Base-by-base conservation (phyloP, 2,113 vertebrate species). In the Chloropsis hardwickii region DNA sequence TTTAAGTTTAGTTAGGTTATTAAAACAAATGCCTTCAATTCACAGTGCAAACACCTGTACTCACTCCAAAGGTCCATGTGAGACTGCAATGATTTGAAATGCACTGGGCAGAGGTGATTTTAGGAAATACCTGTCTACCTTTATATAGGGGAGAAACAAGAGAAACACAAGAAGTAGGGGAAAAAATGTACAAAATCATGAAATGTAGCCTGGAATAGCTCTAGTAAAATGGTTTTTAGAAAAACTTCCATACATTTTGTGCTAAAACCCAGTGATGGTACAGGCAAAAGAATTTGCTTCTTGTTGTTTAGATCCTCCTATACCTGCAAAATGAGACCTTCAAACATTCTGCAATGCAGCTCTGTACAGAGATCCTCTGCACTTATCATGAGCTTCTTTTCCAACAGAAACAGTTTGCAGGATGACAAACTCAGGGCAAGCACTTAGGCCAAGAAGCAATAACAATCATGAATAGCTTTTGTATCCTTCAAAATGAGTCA, bases 401-500 rank as follows among this genome's bases (percentile, higher is more conserved):
- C 45, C 79, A 83, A 35, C 8, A 77, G 79, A 72, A 93, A 78
- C 14, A 70, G 35, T 65, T 66, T 65, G 37, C 14, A 67, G 57
- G 21, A 48, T 85, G 71, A 88, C 58, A 76, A 65, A 69, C 67
- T 65, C 20, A 23, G 33, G 56, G 42, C 70, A 90, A 62, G 54
- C 10, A 47, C 67, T 78, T 92, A 56, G 51, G 47, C 60, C 64
- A 81, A 94, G 76, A 83, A 92, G 54, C 15, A 10, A n/a, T 88
- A 93, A 80, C 44, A 91, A 64, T 79, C 81, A 86, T 79, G 61
- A 90, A 87, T 92, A 95, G 61, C 40, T 85, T 91, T 82, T 82
- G 23, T 95, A 25, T 61, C 66, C 57, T 85, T 94, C 84, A 91
- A 85, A 95, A 91, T 90, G 61, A 96, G 61, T 95, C 53, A 82